Conservation (phyloP, 2,113 vertebrate species). For the Octodon degus region DNA sequence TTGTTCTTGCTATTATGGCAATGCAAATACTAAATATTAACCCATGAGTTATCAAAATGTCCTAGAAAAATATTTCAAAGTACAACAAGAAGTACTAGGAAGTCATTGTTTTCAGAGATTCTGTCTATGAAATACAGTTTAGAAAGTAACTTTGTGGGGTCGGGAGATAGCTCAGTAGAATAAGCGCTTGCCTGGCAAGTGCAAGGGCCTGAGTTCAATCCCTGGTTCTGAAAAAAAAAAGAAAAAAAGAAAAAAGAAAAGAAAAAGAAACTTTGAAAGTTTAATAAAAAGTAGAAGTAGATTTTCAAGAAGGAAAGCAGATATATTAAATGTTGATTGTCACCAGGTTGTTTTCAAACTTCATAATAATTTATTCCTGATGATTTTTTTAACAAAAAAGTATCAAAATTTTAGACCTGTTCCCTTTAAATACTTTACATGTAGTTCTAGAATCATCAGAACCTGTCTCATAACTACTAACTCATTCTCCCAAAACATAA, state of each 20-base stretch:
- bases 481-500: not conserved
- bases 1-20: not conserved
- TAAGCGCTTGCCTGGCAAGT: too few relatives aligned
- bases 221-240: too few relatives aligned
- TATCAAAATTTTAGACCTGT: not conserved
- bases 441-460: not conserved
- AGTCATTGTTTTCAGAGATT: conserved; percentile 76
- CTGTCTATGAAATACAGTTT: conserved; percentile 77
- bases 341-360: conserved; percentile 20
- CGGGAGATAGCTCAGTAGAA: too few relatives aligned
- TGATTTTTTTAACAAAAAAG: not conserved
- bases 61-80: conserved; percentile 41
- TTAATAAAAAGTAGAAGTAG: conserved; percentile 72
- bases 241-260: too few relatives aligned
- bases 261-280: conserved; percentile 41
- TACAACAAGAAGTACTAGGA: not conserved
- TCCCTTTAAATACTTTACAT: not conserved
- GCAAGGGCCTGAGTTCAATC: too few relatives aligned
- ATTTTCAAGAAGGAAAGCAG: conserved; percentile 59
- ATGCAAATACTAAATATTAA: not conserved
- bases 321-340: not conserved
- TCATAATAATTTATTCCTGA: conserved; percentile 11
- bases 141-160: conserved; percentile 62
- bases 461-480: not conserved
- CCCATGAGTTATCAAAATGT: not conserved